These are phyloP conservation scores for Amiota minor DNA, from an alignment of 2,888 invertebrate genomes.

Conservation along the genomic window DNA sequence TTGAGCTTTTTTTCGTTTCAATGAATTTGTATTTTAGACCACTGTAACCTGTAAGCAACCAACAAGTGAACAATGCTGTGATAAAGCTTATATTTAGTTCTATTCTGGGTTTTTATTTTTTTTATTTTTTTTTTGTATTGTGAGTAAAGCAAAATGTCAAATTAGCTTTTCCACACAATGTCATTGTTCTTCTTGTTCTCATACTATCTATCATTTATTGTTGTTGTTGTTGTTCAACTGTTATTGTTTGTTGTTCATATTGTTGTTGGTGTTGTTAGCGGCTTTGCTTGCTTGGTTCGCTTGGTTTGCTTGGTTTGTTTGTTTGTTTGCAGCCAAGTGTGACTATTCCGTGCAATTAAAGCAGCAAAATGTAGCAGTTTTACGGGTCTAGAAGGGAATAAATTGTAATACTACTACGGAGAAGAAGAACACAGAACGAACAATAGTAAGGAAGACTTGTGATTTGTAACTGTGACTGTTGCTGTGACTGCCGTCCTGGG, in stretches of 20 bases:
- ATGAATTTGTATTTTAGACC: neutral
- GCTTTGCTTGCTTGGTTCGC: neutral
- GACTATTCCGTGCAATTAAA: conserved; percentile 51
- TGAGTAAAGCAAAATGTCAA: conserved; percentile 37
- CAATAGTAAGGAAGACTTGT: neutral
- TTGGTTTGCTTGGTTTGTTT: conserved; percentile 14
- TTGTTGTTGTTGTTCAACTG: conserved; percentile 32
- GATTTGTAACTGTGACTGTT: neutral
- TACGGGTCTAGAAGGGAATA: no score
- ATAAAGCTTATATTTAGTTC: no score
- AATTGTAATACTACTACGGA: neutral
- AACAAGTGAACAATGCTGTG: no score
- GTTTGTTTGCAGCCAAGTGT: conserved; percentile 31
- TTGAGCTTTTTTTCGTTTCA: neutral
- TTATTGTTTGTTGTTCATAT: neutral
- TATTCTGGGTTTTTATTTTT: no score
- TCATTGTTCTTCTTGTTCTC: neutral
- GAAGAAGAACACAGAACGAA: neutral
- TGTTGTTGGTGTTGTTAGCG: conserved; percentile 35
- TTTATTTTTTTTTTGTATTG: no score
- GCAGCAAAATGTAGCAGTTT: conserved; percentile 32
- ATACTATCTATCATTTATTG: neutral
- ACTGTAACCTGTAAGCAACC: no score
- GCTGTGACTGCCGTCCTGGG: conserved; percentile 13
- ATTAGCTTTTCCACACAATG: conserved; percentile 29